Evolutionary conservation across 2,888 invertebrate species (phyloP).

Genomic region (Hybos culiciformis): DNA sequence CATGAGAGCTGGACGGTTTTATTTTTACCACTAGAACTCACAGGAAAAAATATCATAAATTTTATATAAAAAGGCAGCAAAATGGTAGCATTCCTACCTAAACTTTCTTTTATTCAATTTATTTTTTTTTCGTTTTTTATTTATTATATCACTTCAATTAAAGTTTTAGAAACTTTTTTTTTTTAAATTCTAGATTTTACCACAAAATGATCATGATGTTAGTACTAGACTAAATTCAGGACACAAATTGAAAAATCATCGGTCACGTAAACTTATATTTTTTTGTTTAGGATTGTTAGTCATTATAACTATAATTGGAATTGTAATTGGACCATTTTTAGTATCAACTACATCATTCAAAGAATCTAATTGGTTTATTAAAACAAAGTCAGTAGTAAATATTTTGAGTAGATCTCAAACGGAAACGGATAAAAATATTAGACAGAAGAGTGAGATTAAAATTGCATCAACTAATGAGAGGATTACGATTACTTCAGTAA

Average conservation of each 20-base stretch:
- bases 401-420: neutral
- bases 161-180: too few species aligned
- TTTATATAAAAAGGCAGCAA: too few species aligned
- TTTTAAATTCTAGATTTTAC: too few species aligned
- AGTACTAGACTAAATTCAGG: conserved; percentile 35
- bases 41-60: too few species aligned
- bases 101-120: too few species aligned
- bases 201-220: conserved; percentile 50
- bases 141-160: too few species aligned
- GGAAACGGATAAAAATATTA: conserved; percentile 3
- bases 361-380: conserved; percentile 32
- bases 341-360: conserved; percentile 33
- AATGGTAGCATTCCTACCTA: too few species aligned
- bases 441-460: conserved; percentile 1
- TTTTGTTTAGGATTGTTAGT: conserved; percentile 32
- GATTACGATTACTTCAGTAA: neutral
- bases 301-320: conserved; percentile 33
- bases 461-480: neutral
- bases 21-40: too few species aligned
- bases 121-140: too few species aligned
- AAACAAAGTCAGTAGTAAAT: conserved; percentile 26
- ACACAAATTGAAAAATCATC: conserved; percentile 17
- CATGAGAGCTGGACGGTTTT: too few species aligned
- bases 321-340: conserved; percentile 31
- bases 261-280: conserved; percentile 26